Conservation (phyloP, 1,140 invertebrate genomes). For the Dendroctonus ponderosae region DNA sequence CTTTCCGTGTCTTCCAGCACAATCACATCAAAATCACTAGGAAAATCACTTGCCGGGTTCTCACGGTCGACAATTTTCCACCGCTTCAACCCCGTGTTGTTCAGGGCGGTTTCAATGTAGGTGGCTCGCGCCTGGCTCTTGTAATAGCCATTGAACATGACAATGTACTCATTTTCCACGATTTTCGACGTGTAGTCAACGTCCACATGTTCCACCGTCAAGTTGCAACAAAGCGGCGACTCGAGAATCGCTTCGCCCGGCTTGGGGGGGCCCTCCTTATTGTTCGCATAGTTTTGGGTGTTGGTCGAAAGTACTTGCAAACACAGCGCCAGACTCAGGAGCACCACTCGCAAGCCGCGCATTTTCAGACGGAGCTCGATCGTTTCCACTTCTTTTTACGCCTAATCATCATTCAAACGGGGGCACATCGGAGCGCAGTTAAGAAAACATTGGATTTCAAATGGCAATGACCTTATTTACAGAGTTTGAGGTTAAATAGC, state of each 20-base stretch:
- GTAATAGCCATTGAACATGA: constrained; percentile 84
- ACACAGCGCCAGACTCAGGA: constrained; percentile 17
- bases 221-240: constrained; percentile 54
- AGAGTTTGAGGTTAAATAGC: too few relatives aligned
- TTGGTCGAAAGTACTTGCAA: constrained; percentile 1
- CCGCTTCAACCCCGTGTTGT: constrained; percentile 63
- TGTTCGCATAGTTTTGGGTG: not conserved
- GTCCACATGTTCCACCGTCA: constrained; percentile 52
- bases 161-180: constrained; percentile 78
- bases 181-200: constrained; percentile 62
- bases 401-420: constrained; percentile 38
- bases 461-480: too few relatives aligned
- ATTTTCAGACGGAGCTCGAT: constrained; percentile 22
- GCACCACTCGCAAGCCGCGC: constrained; percentile 15
- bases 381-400: constrained; percentile 39
- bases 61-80: constrained; percentile 76
- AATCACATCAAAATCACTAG: constrained; percentile 93
- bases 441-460: too few relatives aligned
- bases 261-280: constrained; percentile 9
- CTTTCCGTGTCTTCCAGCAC: constrained; percentile 60
- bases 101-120: constrained; percentile 77
- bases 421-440: too few relatives aligned
- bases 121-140: constrained; percentile 66
- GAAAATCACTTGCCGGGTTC: constrained; percentile 79
- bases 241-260: constrained; percentile 45